Percentiles rank a stretch among this genome's conserved stretches.
Evolutionary conservation across 2,888 invertebrate species (phyloP).

Genomic region (Cremastinae sp.): DNA sequence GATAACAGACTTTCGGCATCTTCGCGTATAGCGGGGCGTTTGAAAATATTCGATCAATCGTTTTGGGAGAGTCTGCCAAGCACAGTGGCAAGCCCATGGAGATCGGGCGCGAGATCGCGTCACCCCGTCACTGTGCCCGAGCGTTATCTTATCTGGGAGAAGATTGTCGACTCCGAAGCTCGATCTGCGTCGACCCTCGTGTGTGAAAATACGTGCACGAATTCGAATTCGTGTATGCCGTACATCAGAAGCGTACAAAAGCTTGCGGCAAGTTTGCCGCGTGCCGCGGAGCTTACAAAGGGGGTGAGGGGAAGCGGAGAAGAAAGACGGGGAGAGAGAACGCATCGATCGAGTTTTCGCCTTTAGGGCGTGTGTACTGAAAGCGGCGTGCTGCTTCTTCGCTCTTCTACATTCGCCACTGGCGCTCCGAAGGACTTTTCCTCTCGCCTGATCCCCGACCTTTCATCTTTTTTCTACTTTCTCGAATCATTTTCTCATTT

Average conservation of each 20-base stretch:
- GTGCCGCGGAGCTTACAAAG: slow-evolving; percentile 32
- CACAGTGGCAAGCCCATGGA: slow-evolving; percentile 1
- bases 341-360: slow-evolving; percentile 56
- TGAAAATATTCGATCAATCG: slow-evolving; percentile 10
- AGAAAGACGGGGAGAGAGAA: slow-evolving; percentile 19
- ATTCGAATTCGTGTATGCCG: slow-evolving; percentile 8
- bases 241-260: slow-evolving; percentile 30
- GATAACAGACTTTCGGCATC: not conserved
- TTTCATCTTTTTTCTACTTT: too few relatives aligned
- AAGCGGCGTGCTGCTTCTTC: slow-evolving; percentile 27
- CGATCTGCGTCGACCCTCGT: not conserved
- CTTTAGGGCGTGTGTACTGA: slow-evolving; percentile 32
- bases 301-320: not conserved
- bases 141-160: slow-evolving; percentile 56
- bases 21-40: not conserved
- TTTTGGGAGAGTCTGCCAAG: slow-evolving; percentile 1
- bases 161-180: slow-evolving; percentile 13
- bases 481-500: too few relatives aligned
- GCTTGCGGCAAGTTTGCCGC: slow-evolving; percentile 46
- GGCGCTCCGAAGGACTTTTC: slow-evolving; percentile 10
- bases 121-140: slow-evolving; percentile 37
- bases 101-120: slow-evolving; percentile 43
- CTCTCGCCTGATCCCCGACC: not conserved
- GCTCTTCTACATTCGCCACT: not conserved
- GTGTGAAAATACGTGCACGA: slow-evolving; percentile 13